Percentiles rank a stretch among this genome's conserved stretches.
Conservation (phyloP, 2,888 invertebrate genomes). For the Platycnemis pennipes region DNA sequence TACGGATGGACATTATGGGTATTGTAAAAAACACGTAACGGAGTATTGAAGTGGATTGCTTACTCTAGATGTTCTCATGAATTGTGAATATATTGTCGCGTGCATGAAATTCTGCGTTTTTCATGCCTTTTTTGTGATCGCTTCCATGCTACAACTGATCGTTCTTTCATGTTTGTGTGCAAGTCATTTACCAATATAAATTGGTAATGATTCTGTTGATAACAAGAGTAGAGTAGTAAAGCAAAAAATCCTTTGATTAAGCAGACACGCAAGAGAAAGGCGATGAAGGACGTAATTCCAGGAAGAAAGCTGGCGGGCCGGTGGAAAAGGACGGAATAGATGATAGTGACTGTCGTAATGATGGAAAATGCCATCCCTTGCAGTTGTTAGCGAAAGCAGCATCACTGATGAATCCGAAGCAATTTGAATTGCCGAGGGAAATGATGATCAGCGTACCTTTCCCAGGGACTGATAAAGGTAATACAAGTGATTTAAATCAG, state of each 20-base stretch:
- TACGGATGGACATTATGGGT: not conserved
- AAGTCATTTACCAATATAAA: no score
- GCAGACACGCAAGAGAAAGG: slow-evolving; percentile 17
- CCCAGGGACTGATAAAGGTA: slow-evolving; percentile 91
- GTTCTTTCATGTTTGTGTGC: no score
- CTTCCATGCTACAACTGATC: no score
- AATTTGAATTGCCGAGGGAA: slow-evolving; percentile 93
- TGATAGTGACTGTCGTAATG: slow-evolving; percentile 70
- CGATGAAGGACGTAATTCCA: slow-evolving; percentile 38
- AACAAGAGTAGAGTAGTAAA: not conserved
- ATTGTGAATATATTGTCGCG: not conserved
- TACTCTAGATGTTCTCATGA: not conserved
- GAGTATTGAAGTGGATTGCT: not conserved
- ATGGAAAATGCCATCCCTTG: slow-evolving; percentile 80
- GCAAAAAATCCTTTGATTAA: slow-evolving; percentile 33
- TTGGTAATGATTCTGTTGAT: slow-evolving; percentile 61
- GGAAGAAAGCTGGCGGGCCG: slow-evolving; percentile 68
- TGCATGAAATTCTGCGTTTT: not conserved
- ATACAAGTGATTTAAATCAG: slow-evolving; percentile 72
- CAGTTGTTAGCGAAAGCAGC: slow-evolving; percentile 91
- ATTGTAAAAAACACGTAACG: not conserved
- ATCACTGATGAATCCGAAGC: slow-evolving; percentile 91
- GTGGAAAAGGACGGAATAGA: slow-evolving; percentile 73
- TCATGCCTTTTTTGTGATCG: not conserved
- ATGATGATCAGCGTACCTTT: slow-evolving; percentile 88